Percentiles rank a stretch among this genome's conserved stretches.
Evolutionary conservation across 2,113 vertebrate genomes (phyloP).

Genomic region (Benitochromis conjunctus): DNA sequence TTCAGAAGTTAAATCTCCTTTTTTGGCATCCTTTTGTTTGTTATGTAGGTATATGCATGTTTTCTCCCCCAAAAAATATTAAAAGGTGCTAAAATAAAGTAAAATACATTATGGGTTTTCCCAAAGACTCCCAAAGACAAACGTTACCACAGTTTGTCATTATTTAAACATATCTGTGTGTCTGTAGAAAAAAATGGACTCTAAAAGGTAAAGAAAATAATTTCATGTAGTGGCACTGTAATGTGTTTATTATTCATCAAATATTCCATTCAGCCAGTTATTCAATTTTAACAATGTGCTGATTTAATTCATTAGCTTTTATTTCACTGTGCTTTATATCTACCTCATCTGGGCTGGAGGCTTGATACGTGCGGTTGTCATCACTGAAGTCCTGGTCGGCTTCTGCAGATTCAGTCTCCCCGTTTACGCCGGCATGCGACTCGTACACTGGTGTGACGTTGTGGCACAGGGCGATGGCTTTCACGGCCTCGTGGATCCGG

Average conservation of each 20-base stretch:
- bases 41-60: background rate
- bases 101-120: background rate
- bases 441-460: constrained; percentile 97
- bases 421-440: constrained; percentile 56
- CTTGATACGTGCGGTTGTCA: constrained; percentile 93
- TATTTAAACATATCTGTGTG: background rate
- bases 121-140: background rate
- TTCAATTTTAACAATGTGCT: background rate
- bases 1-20: background rate
- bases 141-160: background rate
- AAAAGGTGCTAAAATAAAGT: background rate
- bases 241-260: background rate
- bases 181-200: accelerated
- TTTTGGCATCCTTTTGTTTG: accelerated
- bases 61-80: background rate
- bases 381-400: constrained; percentile 94
- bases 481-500: constrained; percentile 91
- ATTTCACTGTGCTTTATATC: background rate
- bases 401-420: constrained; percentile 85
- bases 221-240: background rate
- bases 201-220: background rate
- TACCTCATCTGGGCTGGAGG: constrained; percentile 97
- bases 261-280: background rate
- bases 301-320: background rate
- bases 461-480: constrained; percentile 93